Conservation (phyloP, 2,888 invertebrate genomes). For the Eupsilia transversa region DNA sequence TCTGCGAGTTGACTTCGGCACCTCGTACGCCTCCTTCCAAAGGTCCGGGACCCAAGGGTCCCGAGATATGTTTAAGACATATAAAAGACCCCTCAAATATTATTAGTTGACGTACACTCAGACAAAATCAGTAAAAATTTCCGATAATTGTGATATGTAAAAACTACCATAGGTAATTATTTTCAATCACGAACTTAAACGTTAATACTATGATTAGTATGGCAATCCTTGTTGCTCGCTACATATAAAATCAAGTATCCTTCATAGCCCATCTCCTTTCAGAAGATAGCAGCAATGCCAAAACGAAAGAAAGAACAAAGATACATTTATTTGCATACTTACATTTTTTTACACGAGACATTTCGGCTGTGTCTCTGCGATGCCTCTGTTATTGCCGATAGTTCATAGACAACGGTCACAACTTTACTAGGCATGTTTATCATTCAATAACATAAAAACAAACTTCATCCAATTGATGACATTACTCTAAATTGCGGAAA, state of each 20-base stretch:
- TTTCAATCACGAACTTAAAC: slow-evolving; percentile 10
- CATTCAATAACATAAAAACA: background rate
- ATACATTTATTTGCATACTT: background rate
- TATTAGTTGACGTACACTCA: background rate
- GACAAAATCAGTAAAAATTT: background rate
- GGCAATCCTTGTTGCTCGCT: background rate
- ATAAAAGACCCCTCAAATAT: background rate
- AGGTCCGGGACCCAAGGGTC: too few relatives aligned
- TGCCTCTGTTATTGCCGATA: background rate
- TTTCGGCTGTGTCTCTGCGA: background rate
- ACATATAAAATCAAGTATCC: background rate
- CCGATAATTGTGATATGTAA: too few relatives aligned
- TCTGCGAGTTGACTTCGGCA: too few relatives aligned
- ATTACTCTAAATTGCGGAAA: background rate
- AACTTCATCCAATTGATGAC: background rate
- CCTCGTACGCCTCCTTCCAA: too few relatives aligned
- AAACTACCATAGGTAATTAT: slow-evolving; percentile 3
- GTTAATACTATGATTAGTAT: background rate
- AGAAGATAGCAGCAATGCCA: background rate
- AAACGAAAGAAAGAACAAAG: background rate
- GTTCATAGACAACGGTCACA: background rate
- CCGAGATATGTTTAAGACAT: too few relatives aligned
- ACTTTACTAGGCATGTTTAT: background rate
- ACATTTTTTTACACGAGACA: too few relatives aligned
- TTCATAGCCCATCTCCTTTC: background rate